Base-by-base conservation (phyloP, 2,888 invertebrate genomes). In the Ecdyonurus torrentis region DNA sequence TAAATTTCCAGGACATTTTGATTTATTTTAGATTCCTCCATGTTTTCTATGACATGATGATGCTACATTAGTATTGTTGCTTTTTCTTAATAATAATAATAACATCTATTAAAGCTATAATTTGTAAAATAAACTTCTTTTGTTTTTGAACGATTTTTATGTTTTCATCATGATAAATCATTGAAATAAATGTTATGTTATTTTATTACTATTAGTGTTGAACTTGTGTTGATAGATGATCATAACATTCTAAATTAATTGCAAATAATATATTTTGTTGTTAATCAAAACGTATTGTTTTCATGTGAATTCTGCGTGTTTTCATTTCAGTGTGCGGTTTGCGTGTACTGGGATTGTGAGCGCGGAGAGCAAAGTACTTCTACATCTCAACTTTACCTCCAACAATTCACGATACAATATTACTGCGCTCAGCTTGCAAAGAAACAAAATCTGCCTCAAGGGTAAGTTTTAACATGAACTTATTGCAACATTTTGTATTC, bases 381-480 rank as follows among this genome's bases (percentile, higher is more conserved):
- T 93, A 72, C 86, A 89, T 73, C 80, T 93, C 69, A 87, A 89
- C 72, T 87, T 93, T 68, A 86, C 86, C 55, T 83, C 85, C 0
- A 83, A 83, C 15, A 83, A 85, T 65, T 78, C 80, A 10, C 71
- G 71, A 70, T 81, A 86, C 74, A 84, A 86, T 72, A 84, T 85
- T 70, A 86, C 87, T 10, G 77, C 80, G 67, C 79, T 93, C 64
- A 82, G 85, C 68, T 87, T 93, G 77, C 86, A 86, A 71, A 80
- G 93, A 67, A 90, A 89, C 75, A 93, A 92, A 78, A 89, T 91
- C 70, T 93, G 93, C 74, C 79, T 87, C 66, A 86, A 87, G 83
- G 87, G 88, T 87, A 71, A 74, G 72, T 68, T 10, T 7, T 20
- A n/a, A n/a, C 22, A 5, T 55, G n/a, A n/a, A n/a, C n/a, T n/a